A percentile compares a stretch with the other conserved stretches of the same genome.
Conservation (phyloP, 2,113 vertebrate genomes). For the Nannospalax galili region DNA sequence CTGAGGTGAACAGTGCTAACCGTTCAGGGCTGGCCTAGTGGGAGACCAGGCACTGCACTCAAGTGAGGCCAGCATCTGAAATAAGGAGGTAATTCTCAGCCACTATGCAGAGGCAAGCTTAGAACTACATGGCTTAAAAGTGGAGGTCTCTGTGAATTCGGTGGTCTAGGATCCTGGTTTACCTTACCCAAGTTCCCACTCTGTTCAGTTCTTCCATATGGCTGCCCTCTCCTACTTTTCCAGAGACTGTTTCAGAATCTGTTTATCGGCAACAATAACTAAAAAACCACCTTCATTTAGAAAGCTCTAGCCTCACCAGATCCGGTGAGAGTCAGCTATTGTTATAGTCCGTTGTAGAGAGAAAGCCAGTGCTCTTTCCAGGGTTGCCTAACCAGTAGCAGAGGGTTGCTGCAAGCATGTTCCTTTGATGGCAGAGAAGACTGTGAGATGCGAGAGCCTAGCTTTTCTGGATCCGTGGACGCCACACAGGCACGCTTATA, state of each 20-base stretch:
- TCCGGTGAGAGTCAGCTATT: neutral
- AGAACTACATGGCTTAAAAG: neutral
- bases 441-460: neutral
- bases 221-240: neutral
- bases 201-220: no score
- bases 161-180: neutral
- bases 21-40: neutral
- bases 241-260: neutral
- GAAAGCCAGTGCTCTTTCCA: no score
- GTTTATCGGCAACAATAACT: neutral
- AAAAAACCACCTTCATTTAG: neutral
- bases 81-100: no score
- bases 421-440: neutral
- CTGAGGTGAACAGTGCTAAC: neutral
- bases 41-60: neutral
- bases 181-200: neutral
- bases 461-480: neutral
- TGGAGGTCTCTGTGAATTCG: neutral
- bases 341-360: neutral
- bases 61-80: no score
- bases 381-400: neutral
- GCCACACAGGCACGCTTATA: neutral
- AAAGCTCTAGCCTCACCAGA: neutral
- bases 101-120: accelerated
- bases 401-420: neutral